Conservation (phyloP, 53 echinoderm and acorn worm genomes). For the Patiria pectinifera region DNA sequence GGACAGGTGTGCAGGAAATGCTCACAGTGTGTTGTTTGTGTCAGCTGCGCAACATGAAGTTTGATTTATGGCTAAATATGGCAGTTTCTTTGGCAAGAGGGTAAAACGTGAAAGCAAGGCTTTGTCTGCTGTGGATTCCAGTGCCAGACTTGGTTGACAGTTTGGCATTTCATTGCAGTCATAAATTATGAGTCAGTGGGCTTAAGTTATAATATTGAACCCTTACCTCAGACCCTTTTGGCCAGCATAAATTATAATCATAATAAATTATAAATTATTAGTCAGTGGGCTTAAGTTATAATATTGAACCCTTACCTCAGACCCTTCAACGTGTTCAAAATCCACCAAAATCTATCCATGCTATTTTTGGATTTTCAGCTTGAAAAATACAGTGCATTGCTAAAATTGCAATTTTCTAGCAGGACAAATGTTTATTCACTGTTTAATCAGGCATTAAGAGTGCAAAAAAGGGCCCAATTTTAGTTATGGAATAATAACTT, state of each 20-base stretch:
- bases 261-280: not conserved
- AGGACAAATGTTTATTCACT: no score
- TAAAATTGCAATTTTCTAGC: no score
- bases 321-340: no score
- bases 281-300: not conserved
- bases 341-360: no score
- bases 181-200: not conserved
- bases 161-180: not conserved
- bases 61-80: constrained; percentile 46
- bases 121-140: constrained; percentile 14
- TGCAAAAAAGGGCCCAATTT: no score
- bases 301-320: no score
- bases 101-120: not conserved
- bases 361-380: no score
- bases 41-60: constrained; percentile 12
- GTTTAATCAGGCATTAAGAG: no score
- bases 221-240: no score
- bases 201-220: not conserved
- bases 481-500: no score
- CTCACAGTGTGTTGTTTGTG: constrained; percentile 1
- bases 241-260: no score
- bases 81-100: not conserved
- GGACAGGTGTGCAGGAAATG: constrained; percentile 44
- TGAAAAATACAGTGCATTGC: no score
- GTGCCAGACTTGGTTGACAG: not conserved